Evolutionary conservation across 2,797 vertebrate genomes (phyloP), one percentile per base, ranked within the genome.

Genomic region (Danio tinwini): DNA sequence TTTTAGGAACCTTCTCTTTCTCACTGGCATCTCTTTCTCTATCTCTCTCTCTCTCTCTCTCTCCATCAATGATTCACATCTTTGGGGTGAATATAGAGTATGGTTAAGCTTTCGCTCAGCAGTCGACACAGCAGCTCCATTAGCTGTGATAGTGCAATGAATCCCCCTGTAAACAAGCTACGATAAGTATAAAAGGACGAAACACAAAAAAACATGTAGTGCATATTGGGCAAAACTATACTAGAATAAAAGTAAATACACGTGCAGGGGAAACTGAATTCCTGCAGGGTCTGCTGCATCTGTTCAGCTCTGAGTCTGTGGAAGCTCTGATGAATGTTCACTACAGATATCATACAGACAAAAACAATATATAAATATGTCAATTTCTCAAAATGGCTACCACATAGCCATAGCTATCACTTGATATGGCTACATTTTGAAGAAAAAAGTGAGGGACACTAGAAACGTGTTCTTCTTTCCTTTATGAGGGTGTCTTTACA

Each of bases 1-100:
- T 78, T 55, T 76, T 77, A 84, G 85, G 84, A 91, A 89, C 88
- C 87, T 89, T 83, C 84, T 87, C 81, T 76, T 80, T 85, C 78
- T 82, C 81, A 75, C 81, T 72, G 79, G 61, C 52, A 55, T 55
- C 55, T 78, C 67, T 58, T 70, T 58, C 70, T 83, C 71, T 19
- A n/a, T n/a, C 58, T 87, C 79, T 86, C 80, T 85, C 65, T 81
- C 55, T 55, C 55, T 78, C 67, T 58, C 70, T 58, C 70, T 83
- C 71, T 19, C 40, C 58, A 40, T 47, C 64, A 29, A 62, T 13
- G 61, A 74, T 53, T 65, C 45, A 59, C 40, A 62, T 17, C 56
- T 29, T 19, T 12, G 42, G n/a, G 65, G 72, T 52, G 12, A 13
- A 39, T 47, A 19, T 13, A 49, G 29, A 3, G 8, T 42, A 19